These are phyloP conservation scores for Solea solea DNA, from an alignment of 2,113 vertebrate genomes.

Conservation along the genomic window DNA sequence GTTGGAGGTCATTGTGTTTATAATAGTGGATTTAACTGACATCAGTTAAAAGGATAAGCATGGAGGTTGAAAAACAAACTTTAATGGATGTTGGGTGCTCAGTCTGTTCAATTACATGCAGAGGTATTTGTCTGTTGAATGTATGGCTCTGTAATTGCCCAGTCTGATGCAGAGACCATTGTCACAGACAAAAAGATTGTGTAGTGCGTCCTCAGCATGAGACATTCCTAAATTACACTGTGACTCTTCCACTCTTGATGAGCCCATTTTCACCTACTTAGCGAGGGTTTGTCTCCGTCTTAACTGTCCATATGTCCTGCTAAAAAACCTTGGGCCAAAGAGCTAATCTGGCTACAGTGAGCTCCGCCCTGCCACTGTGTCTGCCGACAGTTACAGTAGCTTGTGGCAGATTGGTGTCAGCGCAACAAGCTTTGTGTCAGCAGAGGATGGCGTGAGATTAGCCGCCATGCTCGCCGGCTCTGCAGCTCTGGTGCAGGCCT, in stretches of 20 bases:
- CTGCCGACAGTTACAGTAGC: conserved; percentile 21
- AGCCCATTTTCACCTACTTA: neutral
- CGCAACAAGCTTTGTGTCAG: conserved; percentile 16
- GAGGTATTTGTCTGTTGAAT: too few species aligned
- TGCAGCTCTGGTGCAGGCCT: conserved; percentile 6
- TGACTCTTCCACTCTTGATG: neutral
- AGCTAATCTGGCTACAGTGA: neutral
- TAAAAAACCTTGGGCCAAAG: neutral
- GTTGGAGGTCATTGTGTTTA: too few species aligned
- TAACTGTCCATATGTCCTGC: neutral
- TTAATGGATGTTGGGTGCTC: too few species aligned
- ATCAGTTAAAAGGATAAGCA: too few species aligned
- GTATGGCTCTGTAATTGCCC: too few species aligned
- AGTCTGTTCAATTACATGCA: too few species aligned
- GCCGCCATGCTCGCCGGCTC: conserved; percentile 22
- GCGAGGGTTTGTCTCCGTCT: conserved; percentile 1
- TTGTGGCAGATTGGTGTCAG: conserved; percentile 45
- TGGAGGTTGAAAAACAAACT: too few species aligned
- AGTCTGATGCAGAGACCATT: too few species aligned
- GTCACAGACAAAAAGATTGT: too few species aligned
- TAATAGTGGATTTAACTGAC: too few species aligned
- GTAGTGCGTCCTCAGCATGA: too few species aligned
- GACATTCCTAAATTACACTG: neutral
- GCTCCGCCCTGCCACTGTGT: conserved; percentile 17
- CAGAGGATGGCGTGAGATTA: conserved; percentile 40